Percentiles rank a stretch among this genome's conserved stretches.
phyloP scores from a whole-genome alignment of 2,888 invertebrate species.

The Flabesymbios commensalis region DNA sequence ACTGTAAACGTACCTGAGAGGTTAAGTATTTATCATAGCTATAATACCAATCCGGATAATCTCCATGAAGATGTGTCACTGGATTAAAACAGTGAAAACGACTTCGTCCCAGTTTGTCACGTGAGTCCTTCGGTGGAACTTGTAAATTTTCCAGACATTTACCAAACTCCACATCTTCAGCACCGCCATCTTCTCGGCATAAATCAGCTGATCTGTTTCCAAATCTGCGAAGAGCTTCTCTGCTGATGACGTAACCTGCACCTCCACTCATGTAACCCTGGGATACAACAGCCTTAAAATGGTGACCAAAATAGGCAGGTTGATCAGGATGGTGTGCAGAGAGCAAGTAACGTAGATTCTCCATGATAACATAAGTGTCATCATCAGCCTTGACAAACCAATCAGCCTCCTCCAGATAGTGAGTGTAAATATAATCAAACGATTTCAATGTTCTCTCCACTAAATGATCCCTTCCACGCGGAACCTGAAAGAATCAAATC shows the following conservation, averaged over 20 bases:
- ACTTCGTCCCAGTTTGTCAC: slow-evolving; percentile 47
- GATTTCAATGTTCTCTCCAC: slow-evolving; percentile 97
- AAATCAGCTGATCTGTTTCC: background rate
- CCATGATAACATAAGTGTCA: slow-evolving; percentile 72
- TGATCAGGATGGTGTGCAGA: slow-evolving; percentile 74
- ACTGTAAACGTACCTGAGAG: background rate
- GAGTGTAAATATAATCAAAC: slow-evolving; percentile 82
- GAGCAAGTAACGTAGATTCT: slow-evolving; percentile 73
- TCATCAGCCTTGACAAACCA: slow-evolving; percentile 99
- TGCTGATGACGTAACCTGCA: slow-evolving; percentile 25
- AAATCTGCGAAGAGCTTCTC: slow-evolving; percentile 21
- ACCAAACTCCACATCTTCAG: slow-evolving; percentile 55
- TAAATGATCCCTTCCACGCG: slow-evolving; percentile 72
- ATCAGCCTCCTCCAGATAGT: slow-evolving; percentile 82
- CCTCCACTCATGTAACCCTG: slow-evolving; percentile 27
- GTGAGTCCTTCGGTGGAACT: slow-evolving; percentile 46
- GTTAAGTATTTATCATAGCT: slow-evolving; percentile 48
- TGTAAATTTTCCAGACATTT: slow-evolving; percentile 52
- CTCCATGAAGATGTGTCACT: slow-evolving; percentile 46
- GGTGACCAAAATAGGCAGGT: slow-evolving; percentile 75
- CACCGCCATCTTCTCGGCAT: slow-evolving; percentile 43
- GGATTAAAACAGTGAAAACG: slow-evolving; percentile 56
- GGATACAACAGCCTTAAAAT: slow-evolving; percentile 7
- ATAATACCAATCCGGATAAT: slow-evolving; percentile 53
- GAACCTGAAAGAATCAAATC: too few species aligned